Conservation (phyloP, 2,888 invertebrate species). For the Argyresthia goedartella region DNA sequence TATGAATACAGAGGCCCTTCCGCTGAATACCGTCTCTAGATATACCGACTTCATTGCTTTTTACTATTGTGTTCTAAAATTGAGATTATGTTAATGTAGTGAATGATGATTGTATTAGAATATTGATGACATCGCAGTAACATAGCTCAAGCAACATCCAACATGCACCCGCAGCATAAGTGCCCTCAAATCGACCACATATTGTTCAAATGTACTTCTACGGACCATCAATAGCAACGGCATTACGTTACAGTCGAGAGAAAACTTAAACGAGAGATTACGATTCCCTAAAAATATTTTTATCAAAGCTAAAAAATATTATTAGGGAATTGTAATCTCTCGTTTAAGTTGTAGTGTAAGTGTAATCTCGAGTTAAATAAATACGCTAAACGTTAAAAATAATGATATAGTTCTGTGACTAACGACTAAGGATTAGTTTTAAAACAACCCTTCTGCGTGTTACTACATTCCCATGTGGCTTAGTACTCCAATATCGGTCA, state of each 20-base stretch:
- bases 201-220: no score
- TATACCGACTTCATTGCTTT: constrained; percentile 2
- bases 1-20: constrained; percentile 51
- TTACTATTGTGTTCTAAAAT: constrained; percentile 5
- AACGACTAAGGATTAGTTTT: constrained; percentile 37
- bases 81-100: constrained; percentile 5
- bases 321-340: no score
- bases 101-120: background rate
- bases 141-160: background rate
- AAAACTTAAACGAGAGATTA: constrained; percentile 54
- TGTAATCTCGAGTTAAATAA: no score
- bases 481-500: no score
- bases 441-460: no score
- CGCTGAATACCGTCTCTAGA: constrained; percentile 27
- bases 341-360: no score
- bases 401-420: constrained; percentile 65
- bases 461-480: no score
- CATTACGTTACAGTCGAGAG: constrained; percentile 25
- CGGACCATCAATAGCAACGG: no score
- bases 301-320: constrained; percentile 62
- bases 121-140: background rate
- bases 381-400: constrained; percentile 65
- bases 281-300: constrained; percentile 64
- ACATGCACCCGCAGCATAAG: constrained; percentile 1
- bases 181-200: constrained; percentile 13